Base-by-base conservation (phyloP, 2,113 vertebrate genomes). In the Brachionichthys hirsutus region DNA sequence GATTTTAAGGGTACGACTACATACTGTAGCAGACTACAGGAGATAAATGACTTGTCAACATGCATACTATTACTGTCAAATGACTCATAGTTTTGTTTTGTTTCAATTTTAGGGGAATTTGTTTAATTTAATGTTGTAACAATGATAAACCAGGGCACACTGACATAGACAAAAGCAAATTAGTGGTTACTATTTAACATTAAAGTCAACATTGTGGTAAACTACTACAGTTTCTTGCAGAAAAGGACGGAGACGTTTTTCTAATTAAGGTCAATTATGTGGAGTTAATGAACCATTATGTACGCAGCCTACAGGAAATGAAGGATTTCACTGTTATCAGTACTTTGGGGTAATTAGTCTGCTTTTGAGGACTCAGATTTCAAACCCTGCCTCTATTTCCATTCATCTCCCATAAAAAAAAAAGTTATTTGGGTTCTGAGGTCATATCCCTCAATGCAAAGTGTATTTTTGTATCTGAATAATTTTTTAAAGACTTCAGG, bases 231-330 rank as follows among this genome's bases (percentile, higher is more conserved):
- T 62, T 73, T 80, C 62, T 51, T 13, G 45, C 46, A 79, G 17
- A 70, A 70, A 76, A 75, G 62, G 84, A 73, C 64, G 51, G 45
- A 85, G 52, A 52, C 46, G 19, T 36, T 50, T 71, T 59, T 57
- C 42, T 80, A 83, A 85, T 82, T 75, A 79, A 59, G 54, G 73
- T 72, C 75, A 84, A 70, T 86, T 82, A 76, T 75, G 54, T 60
- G 47, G 61, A 77, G 62, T 84, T 85, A 78, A 78, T 78, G 75
- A 81, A 69, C 61, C 74, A 83, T 87, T 83, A 75, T 72, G 52
- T n/a, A n/a, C 49, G 55, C 43, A 73, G 70, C 61, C 68, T 72
- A 44, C 43, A 78, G 70, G 55, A 78, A 82, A 74, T 45, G 13
- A 40, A 82, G 66, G 58, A 82, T 75, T 84, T 65, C 16, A 66